Percentiles rank a stretch among this genome's conserved stretches.
Conservation (phyloP, 2,113 vertebrate genomes). For the Cisticola juncidis region DNA sequence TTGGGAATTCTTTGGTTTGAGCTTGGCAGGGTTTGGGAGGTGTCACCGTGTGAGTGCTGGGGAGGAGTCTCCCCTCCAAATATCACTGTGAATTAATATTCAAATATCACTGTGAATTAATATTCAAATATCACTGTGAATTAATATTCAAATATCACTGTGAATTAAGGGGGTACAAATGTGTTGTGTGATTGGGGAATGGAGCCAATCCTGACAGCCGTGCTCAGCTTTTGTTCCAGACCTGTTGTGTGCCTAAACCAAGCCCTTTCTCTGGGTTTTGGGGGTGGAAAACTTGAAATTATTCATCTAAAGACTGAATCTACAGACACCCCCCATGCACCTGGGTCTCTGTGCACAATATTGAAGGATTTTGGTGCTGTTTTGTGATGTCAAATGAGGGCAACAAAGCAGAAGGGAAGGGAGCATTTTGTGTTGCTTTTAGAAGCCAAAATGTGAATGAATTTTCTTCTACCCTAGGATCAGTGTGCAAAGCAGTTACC, state of each 20-base stretch:
- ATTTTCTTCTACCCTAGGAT: not conserved
- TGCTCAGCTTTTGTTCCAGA: not conserved
- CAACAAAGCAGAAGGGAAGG: not conserved
- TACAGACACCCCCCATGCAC: not conserved
- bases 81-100: too few species aligned
- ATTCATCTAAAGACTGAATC: not conserved
- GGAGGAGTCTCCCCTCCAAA: not conserved
- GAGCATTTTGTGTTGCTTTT: not conserved
- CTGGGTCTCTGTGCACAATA: too few species aligned
- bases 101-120: too few species aligned
- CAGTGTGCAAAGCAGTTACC: not conserved
- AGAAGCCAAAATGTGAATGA: not conserved
- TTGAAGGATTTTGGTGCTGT: rapidly evolving
- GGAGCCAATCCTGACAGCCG: not conserved
- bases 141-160: too few species aligned
- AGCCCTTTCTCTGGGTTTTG: not conserved
- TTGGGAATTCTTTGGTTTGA: not conserved
- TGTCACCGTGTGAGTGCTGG: not conserved
- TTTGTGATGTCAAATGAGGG: not conserved
- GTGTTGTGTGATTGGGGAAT: not conserved
- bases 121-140: not conserved
- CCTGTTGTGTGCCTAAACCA: not conserved
- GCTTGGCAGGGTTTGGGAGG: not conserved
- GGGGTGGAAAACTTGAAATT: not conserved
- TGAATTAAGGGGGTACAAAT: not conserved